A percentile compares a stretch with the other conserved stretches of the same genome.
Evolutionary conservation across 2,797 vertebrate genomes (phyloP).

Genomic region (Leucoraja ocellata): DNA sequence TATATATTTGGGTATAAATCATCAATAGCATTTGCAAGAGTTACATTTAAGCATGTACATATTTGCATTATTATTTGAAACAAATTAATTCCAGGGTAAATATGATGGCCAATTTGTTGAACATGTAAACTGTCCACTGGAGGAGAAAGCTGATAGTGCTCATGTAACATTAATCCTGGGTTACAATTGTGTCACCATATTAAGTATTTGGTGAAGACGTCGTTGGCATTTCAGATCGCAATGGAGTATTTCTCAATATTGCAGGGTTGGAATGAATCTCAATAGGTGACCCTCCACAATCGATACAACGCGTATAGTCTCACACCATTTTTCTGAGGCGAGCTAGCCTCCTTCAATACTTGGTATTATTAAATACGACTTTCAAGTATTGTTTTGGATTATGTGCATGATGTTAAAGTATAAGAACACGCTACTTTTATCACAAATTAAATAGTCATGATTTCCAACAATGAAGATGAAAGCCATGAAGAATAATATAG

Average conservation of each 20-base stretch:
- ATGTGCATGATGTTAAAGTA: no score
- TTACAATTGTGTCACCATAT: not conserved
- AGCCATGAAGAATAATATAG: not conserved
- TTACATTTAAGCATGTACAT: not conserved
- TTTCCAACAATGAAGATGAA: not conserved
- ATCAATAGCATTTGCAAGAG: not conserved
- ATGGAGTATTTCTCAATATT: not conserved
- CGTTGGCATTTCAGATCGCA: no score
- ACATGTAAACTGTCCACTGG: not conserved
- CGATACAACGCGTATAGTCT: not conserved
- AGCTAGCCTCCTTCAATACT: not conserved
- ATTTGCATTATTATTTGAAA: constrained; percentile 3
- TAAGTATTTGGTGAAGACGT: constrained; percentile 1
- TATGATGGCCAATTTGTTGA: not conserved
- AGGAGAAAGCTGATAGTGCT: not conserved
- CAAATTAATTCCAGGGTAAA: not conserved
- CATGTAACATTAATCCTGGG: not conserved
- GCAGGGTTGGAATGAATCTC: not conserved
- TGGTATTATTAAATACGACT: not conserved
- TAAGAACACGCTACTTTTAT: not conserved
- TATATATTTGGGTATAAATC: not conserved
- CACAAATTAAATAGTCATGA: not conserved
- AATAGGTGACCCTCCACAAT: not conserved
- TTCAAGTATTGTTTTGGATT: not conserved
- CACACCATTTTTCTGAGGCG: not conserved